Evolutionary conservation across 1,140 invertebrate species (phyloP).

Genomic region (Aphidius gifuensis): DNA sequence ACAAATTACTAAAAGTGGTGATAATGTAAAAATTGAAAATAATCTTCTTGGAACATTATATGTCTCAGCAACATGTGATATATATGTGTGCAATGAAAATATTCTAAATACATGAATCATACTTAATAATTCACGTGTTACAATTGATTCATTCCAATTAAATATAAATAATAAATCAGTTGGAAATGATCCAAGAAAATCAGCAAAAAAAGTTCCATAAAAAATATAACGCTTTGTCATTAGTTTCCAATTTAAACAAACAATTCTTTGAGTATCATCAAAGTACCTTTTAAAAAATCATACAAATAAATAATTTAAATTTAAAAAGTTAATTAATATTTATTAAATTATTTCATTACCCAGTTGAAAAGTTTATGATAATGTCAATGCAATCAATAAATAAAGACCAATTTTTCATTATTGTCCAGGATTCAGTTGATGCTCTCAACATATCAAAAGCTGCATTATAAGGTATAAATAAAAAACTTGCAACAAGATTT

Average conservation of each 20-base stretch:
- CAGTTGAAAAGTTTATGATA: slow-evolving; percentile 44
- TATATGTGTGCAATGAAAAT: slow-evolving; percentile 37
- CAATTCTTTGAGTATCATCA: slow-evolving; percentile 31
- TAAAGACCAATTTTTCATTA: slow-evolving; percentile 37
- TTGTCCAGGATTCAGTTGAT: slow-evolving; percentile 26
- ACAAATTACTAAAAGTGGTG: slow-evolving; percentile 35
- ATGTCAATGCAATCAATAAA: slow-evolving; percentile 38
- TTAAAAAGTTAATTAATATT: neutral
- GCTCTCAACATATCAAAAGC: slow-evolving; percentile 34
- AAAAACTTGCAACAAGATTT: slow-evolving; percentile 29
- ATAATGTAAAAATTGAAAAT: slow-evolving; percentile 33
- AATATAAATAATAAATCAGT: slow-evolving; percentile 38
- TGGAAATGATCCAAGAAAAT: slow-evolving; percentile 42
- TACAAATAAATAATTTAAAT: neutral
- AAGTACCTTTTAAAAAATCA: slow-evolving; percentile 34
- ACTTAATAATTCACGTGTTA: slow-evolving; percentile 34
- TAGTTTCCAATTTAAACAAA: slow-evolving; percentile 34
- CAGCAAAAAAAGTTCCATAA: slow-evolving; percentile 36
- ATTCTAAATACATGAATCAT: slow-evolving; percentile 40
- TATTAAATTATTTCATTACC: slow-evolving; percentile 31
- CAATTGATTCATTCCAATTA: slow-evolving; percentile 24
- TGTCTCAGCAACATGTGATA: slow-evolving; percentile 26
- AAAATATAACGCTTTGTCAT: slow-evolving; percentile 37
- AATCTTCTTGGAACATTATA: slow-evolving; percentile 27
- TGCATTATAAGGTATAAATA: slow-evolving; percentile 40